Base-by-base conservation (phyloP, 30 jellyfish, hydroid and myxozoan genomes). In the Hydractinia symbiolongicarpus region DNA sequence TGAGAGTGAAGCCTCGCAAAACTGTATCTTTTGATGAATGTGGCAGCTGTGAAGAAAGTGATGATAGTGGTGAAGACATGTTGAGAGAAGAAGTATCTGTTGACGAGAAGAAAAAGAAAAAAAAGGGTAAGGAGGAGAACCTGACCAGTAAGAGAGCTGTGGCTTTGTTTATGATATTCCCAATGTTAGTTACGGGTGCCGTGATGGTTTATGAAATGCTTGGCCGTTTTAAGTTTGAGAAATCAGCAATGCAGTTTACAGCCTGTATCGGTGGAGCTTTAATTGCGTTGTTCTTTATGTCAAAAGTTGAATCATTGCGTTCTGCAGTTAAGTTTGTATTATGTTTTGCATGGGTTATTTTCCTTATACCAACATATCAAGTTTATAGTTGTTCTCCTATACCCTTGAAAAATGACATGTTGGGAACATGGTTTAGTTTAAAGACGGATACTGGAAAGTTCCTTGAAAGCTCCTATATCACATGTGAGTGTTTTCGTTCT, bases 341-440 rank as follows among this genome's bases (percentile, higher is more conserved):
- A 5, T 77, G 85, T n/a, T 77, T 77, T 55, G 51, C 85, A 9
- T 77, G 85, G 85, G 15, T 77, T 61, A 19, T 77, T 13, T 77
- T 77, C 60, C 76, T 77, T 30, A 19, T 55, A 55, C 85, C 85
- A 19, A 77, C 85, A 55, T 77, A 77, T 14, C 85, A 79, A 67
- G 87, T 79, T 68, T 79, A 79, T 61, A 58, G 55, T 11, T 79
- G 87, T 21, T 79, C 87, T 9, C 87, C 87, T 7, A 67, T 79
- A 20, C 84, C 64, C 11, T 21, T 79, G 84, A 79, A 79, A 50
- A 79, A 79, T 5, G 81, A 66, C 67, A 79, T 79, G 87, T 19
- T 79, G n/a, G 87, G 87, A 19, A 79, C 87, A 21, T 79, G 87
- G 87, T 79, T 79, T 52, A 79, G 67, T 20, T 55, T 79, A 19